phyloP scores from a whole-genome alignment of 2,888 invertebrate species.

The Pyralis farinalis region DNA sequence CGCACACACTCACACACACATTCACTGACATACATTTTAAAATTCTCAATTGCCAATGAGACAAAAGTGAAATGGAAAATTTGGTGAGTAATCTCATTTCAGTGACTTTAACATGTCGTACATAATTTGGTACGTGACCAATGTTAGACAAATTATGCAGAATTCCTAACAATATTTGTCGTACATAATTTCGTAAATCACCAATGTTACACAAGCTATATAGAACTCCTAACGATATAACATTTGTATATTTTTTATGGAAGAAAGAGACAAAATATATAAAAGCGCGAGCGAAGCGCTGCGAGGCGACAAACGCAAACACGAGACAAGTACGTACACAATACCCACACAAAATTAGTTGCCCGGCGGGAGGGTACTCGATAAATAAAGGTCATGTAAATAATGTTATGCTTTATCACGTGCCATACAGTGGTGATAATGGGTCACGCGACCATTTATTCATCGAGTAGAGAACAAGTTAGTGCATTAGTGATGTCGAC shows the following conservation, averaged over 20 bases:
- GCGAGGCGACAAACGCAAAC: slow-evolving; percentile 51
- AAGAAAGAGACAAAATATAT: slow-evolving; percentile 13
- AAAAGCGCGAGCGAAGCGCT: slow-evolving; percentile 59
- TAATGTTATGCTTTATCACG: slow-evolving; percentile 4
- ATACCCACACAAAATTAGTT: slow-evolving; percentile 54
- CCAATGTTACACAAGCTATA: too few species aligned
- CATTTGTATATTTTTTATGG: background rate
- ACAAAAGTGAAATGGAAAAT: too few species aligned
- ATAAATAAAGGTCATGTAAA: slow-evolving; percentile 35
- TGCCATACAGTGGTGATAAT: slow-evolving; percentile 1
- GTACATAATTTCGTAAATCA: background rate
- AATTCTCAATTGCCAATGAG: slow-evolving; percentile 2
- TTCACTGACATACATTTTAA: slow-evolving; percentile 14
- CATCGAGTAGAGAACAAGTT: slow-evolving; percentile 24
- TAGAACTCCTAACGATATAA: background rate
- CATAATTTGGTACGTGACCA: too few species aligned
- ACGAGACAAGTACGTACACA: slow-evolving; percentile 52
- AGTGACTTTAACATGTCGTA: too few species aligned
- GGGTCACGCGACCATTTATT: slow-evolving; percentile 24
- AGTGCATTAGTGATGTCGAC: slow-evolving; percentile 59
- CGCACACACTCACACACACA: slow-evolving; percentile 39
- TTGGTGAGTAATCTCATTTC: too few species aligned
- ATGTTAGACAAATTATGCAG: too few species aligned
- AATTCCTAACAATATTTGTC: too few species aligned
- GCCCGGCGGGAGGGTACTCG: slow-evolving; percentile 32